Base-by-base conservation (phyloP, 2,888 invertebrate genomes). In the Apeira syringaria region DNA sequence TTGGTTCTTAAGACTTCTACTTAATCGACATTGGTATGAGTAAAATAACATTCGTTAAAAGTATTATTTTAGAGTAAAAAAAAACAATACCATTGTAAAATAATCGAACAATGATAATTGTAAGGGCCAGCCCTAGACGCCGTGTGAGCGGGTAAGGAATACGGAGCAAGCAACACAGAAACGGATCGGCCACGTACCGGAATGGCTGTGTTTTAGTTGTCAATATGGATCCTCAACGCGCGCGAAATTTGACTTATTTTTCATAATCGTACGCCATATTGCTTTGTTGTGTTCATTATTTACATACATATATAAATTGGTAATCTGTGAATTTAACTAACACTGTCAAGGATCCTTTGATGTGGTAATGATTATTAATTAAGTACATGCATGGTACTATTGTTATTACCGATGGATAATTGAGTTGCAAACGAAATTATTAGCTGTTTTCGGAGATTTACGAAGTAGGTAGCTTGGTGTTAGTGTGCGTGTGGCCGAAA, bases 121-220 rank as follows among this genome's bases (percentile, higher is more conserved):
- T 52, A 47, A 47, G 26, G 42, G 59, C 27, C 82, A 85, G 46
- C 86, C 86, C 85, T 86, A 71, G n/a, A 25, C 47, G 68, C 61
- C 58, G 83, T 85, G 86, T 77, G 87, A 83, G 87, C 79, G 81
- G 74, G 79, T 65, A 67, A 79, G 86, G 74, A 73, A 80, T 77
- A 78, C 68, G 53, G 72, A 67, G 61, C 65, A 24, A 11, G n/a
- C 37, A 4, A 38, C 71, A 79, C 83, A 85, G 84, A 84, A 64
- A 79, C 76, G 73, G 64, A 51, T 59, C 62, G 68, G 71, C 79
- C 77, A 76, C 71, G 75, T 55, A 53, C 63, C 68, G 77, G 68
- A 61, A 71, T 70, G 85, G 83, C 72, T 68, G 85, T 58, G 74
- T 70, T 53, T 59, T 20, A 26, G 26, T 20, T 61, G 60, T 61